Percentiles rank a stretch among this genome's conserved stretches.
Evolutionary conservation across 1,140 invertebrate species (phyloP).

Genomic region (Spodoptera frugiperda): DNA sequence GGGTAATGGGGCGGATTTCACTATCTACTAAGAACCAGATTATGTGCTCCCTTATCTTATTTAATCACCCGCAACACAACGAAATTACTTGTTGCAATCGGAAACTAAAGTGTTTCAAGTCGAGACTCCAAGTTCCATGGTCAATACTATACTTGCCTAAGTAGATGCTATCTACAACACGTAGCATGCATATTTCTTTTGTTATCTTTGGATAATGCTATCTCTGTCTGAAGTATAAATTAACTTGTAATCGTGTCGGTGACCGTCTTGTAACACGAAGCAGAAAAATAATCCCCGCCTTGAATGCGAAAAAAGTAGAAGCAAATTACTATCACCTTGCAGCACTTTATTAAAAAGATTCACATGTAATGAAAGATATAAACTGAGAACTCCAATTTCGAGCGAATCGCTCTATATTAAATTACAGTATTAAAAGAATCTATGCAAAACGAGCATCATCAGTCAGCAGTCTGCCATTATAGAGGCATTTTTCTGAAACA

Average conservation of each 20-base stretch:
- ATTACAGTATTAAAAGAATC: too few species aligned
- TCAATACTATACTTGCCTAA: too few species aligned
- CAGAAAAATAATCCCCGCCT: not conserved
- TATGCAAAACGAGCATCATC: too few species aligned
- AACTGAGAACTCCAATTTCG: too few species aligned
- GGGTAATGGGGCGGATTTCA: conserved; percentile 65
- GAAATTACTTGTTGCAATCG: not conserved
- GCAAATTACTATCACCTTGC: not conserved
- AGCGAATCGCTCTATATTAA: too few species aligned
- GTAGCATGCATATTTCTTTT: not conserved
- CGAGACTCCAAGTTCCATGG: too few species aligned
- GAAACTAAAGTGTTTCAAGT: too few species aligned
- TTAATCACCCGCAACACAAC: conserved; percentile 41
- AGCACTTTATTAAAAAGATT: too few species aligned
- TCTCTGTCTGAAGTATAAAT: conserved; percentile 14
- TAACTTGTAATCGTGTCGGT: not conserved
- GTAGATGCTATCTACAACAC: not conserved
- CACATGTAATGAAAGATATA: too few species aligned
- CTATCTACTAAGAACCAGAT: conserved; percentile 48
- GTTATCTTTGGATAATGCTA: conserved; percentile 20
- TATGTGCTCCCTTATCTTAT: conserved; percentile 24
- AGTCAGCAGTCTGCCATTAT: too few species aligned
- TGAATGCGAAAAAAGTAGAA: not conserved
- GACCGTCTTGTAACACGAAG: not conserved
- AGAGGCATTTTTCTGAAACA: too few species aligned